These are phyloP conservation scores for Oryctes rhinoceros DNA, from an alignment of 1,140 invertebrate genomes.

Conservation along the genomic window DNA sequence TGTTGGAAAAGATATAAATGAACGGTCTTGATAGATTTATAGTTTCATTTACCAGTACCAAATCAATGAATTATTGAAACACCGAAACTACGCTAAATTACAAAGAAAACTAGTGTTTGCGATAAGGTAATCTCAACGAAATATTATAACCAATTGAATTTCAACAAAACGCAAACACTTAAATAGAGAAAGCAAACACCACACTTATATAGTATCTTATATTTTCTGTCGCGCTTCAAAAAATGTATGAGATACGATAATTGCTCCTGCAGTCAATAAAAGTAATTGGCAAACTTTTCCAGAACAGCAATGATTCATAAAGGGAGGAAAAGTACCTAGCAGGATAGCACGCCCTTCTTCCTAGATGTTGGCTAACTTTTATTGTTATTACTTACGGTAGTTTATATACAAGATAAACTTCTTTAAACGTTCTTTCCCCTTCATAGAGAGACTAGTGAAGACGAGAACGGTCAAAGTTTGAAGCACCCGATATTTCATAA, in stretches of 20 bases:
- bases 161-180: no score
- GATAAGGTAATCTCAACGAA: no score
- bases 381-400: conserved; percentile 16
- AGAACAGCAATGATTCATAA: conserved; percentile 7
- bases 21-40: no score
- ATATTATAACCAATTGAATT: no score
- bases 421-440: not conserved
- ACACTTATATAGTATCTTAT: no score
- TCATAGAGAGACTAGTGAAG: not conserved
- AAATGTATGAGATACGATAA: not conserved
- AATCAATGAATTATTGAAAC: no score
- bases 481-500: conserved; percentile 18
- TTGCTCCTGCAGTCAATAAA: not conserved
- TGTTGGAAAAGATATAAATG: no score
- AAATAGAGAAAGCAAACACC: no score
- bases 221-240: no score
- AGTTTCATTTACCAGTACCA: no score
- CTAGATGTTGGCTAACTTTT: not conserved
- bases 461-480: conserved; percentile 5
- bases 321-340: not conserved
- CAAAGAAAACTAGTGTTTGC: no score
- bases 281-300: not conserved
- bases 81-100: no score
- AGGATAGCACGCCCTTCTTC: not conserved
- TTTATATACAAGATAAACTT: conserved; percentile 15